phyloP scores from a whole-genome alignment of 1,140 invertebrate genomes.

The Pseudomyrmex pallidus region DNA sequence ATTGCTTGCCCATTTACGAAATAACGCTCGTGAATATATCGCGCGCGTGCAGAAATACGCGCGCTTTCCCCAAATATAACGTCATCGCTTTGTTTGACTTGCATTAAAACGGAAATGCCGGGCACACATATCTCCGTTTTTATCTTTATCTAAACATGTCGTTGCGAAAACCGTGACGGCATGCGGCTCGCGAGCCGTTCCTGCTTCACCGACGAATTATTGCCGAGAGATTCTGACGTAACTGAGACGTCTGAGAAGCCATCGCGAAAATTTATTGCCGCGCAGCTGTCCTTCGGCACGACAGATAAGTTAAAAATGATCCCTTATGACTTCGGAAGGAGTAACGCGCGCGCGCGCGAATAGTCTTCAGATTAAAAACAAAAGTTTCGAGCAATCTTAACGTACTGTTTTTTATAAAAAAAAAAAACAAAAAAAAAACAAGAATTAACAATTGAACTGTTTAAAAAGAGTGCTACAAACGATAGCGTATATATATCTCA shows the following conservation, averaged over 20 bases:
- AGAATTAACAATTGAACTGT: too few relatives aligned
- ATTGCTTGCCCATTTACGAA: slow-evolving; percentile 15
- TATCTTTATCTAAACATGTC: slow-evolving; percentile 56
- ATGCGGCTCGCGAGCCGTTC: slow-evolving; percentile 1
- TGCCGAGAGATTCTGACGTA: slow-evolving; percentile 37
- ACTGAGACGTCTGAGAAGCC: slow-evolving; percentile 20
- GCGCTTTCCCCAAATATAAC: slow-evolving; percentile 27
- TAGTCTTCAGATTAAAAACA: too few relatives aligned
- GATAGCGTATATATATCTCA: not conserved
- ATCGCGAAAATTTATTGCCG: slow-evolving; percentile 15
- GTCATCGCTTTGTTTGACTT: slow-evolving; percentile 45
- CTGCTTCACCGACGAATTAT: slow-evolving; percentile 39
- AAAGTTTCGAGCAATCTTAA: not conserved
- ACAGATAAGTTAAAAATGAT: slow-evolving; percentile 33
- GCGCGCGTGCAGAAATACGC: slow-evolving; percentile 19
- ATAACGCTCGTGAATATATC: slow-evolving; percentile 13
- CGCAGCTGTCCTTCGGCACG: slow-evolving; percentile 14
- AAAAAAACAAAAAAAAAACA: not conserved
- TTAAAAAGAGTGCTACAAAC: too few relatives aligned
- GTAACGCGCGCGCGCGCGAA: not conserved
- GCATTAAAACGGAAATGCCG: slow-evolving; percentile 51
- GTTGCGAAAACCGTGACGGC: slow-evolving; percentile 41
- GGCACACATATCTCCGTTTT: slow-evolving; percentile 23
- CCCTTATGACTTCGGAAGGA: not conserved
- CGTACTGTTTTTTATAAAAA: not conserved